These are phyloP conservation scores for Phocides pigmalion DNA, from an alignment of 1,140 invertebrate genomes.

Conservation along the genomic window DNA sequence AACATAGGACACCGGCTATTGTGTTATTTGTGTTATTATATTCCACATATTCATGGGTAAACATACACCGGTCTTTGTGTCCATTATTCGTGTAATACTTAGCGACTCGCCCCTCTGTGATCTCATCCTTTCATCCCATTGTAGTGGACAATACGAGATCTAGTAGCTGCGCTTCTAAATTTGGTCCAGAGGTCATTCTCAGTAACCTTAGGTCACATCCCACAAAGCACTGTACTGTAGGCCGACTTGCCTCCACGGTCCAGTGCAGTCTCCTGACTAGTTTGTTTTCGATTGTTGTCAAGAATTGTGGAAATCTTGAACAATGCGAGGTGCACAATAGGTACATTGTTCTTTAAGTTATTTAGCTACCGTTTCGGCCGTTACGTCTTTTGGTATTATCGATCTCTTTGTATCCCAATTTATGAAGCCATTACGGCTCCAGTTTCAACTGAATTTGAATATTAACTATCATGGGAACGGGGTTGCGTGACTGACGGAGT, in stretches of 20 bases:
- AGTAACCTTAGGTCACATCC: conserved; percentile 68
- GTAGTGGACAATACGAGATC: conserved; percentile 55
- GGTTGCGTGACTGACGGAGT: conserved; percentile 43
- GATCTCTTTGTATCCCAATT: conserved; percentile 73
- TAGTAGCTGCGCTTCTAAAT: conserved; percentile 52
- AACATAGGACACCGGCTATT: conserved; percentile 72
- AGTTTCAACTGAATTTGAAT: conserved; percentile 62
- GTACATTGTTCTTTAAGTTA: conserved; percentile 66
- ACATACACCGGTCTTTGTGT: conserved; percentile 78
- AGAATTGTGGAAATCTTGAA: conserved; percentile 55
- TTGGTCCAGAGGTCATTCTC: conserved; percentile 69
- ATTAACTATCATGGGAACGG: conserved; percentile 72
- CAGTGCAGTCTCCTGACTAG: conserved; percentile 30
- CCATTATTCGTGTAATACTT: conserved; percentile 78
- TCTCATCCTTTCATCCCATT: conserved; percentile 66
- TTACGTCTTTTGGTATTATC: conserved; percentile 69
- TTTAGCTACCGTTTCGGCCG: conserved; percentile 74
- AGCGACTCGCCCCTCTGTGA: conserved; percentile 77
- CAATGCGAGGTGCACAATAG: conserved; percentile 58
- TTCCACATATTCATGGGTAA: conserved; percentile 79
- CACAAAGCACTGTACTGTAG: conserved; percentile 60
- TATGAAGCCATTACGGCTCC: conserved; percentile 65
- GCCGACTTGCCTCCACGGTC: conserved; percentile 68
- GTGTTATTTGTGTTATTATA: conserved; percentile 72
- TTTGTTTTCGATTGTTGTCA: conserved; percentile 41